Base-by-base conservation (phyloP, 2,888 invertebrate genomes). In the Deilephila porcellus region DNA sequence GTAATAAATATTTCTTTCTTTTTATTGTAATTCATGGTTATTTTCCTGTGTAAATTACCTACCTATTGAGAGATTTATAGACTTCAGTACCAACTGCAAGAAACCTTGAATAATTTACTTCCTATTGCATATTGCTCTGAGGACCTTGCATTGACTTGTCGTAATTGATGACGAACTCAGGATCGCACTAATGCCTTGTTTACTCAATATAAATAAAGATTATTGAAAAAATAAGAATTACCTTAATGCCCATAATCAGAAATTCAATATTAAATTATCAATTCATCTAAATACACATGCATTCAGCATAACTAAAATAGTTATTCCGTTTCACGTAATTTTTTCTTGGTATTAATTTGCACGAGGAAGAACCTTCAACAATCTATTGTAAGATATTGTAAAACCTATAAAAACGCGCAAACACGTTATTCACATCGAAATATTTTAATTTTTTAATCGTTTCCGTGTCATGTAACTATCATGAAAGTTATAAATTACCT, bases 281-380 rank as follows among this genome's bases (percentile, higher is more conserved):
- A 37, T 45, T 14, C 45, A 45, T 0, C 37, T 37, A 37, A 5
- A 5, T 32, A 32, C 19, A 17, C 1, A 53, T n/a, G 29, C 11
- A 62, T n/a, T 62, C 29, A 34, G 4, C 4, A 32, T 32, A 2
- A 34, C 59, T 8, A 56, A 71, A n/a, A 62, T 29, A n/a, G 20
- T 14, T 32, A 53, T n/a, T 11, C 19, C 19, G 32, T 63, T 63
- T 20, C 56, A 14, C 56, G 37, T 71, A 63, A 74, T 25, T 34
- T 67, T 74, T 72, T 75, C 70, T 71, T 29, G 71, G 64, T 59
- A 74, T 62, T 75, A 76, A 75, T 75, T 79, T 80, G 78, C 74
- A 77, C 72, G 80, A 91, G 92, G 92, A 92, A 92, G 91, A 91
- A 88, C 92, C 92, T 92, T 92, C 91, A 87, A 76, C 73, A 78